These are phyloP conservation scores for Terebella lapidaria DNA, from an alignment of 2,888 invertebrate genomes.

Conservation along the genomic window DNA sequence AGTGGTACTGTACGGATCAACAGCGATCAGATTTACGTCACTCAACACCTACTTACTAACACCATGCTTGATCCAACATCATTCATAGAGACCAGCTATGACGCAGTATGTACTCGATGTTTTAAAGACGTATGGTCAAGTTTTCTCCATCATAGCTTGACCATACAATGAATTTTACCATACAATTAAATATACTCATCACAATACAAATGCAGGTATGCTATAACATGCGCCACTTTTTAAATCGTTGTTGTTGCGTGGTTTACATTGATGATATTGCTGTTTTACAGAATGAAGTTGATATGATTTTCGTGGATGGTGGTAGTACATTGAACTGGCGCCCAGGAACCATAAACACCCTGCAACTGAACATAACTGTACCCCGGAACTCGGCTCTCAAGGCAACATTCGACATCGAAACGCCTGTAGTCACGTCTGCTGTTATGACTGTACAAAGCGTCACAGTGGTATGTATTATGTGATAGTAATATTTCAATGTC, in stretches of 20 bases:
- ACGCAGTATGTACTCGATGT: slow-evolving; percentile 12
- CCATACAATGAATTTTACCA: too few species aligned
- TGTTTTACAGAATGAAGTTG: too few species aligned
- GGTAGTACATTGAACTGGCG: too few species aligned
- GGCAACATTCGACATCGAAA: not conserved
- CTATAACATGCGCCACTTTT: too few species aligned
- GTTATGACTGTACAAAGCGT: not conserved
- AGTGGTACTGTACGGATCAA: slow-evolving; percentile 9
- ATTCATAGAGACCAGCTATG: slow-evolving; percentile 8
- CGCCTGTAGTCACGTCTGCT: not conserved
- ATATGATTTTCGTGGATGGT: too few species aligned
- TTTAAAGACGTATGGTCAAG: too few species aligned
- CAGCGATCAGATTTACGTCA: slow-evolving; percentile 14
- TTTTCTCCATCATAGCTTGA: too few species aligned
- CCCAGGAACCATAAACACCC: not conserved
- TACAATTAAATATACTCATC: too few species aligned
- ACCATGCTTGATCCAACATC: not conserved
- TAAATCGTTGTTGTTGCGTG: too few species aligned
- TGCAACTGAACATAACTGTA: not conserved
- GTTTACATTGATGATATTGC: too few species aligned
- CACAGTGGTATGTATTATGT: not conserved
- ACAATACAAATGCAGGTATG: too few species aligned
- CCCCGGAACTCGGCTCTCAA: not conserved
- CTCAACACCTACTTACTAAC: slow-evolving; percentile 3
- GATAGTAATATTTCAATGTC: not conserved